Base-by-base conservation (phyloP, 2,113 vertebrate species). In the Xenopus borealis region DNA sequence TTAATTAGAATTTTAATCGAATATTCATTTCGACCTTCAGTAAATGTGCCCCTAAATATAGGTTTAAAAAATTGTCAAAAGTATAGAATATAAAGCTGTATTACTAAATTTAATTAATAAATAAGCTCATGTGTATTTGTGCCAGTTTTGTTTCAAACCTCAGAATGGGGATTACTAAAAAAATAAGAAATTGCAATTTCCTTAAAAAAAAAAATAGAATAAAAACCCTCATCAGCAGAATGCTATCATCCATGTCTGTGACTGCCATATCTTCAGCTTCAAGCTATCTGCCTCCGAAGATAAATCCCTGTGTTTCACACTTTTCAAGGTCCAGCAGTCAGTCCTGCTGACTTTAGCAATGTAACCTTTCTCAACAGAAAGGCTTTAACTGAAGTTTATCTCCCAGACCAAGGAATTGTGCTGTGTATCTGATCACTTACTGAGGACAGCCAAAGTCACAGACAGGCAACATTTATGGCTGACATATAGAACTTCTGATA, bases 341-440 rank as follows among this genome's bases (percentile, higher is more conserved):
- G 73, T 76, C 66, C 14, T 69, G 73, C 73, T 69, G 73, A 76
- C 59, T 63, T 62, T 55, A 69, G 73, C 58, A 69, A 63, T 76
- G 73, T 62, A 53, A 30, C 57, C 66, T 62, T 76, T 76, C 52
- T 55, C 13, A 53, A 76, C 46, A 63, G 59, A 63, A 68, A 11
- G 18, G 47, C 46, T 55, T 69, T 62, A 67, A 67, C n/a, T 67
- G 19, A 69, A 69, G 47, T 44, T 33, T 33, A 16, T 59, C 45
- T 55, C n/a, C 27, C 46, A 44, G 30, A 12, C 53, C 62, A 75
- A 33, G 65, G 40, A 55, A 40, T 10, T 63, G 40, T 46, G 68
- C 33, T 66, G 47, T 30, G n/a, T 14, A 67, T 7, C 57, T 69
- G 23, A 20, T 62, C 3, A 13, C 17, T 55, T 13, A 55, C 16